Evolutionary conservation across 2,888 invertebrate genomes (phyloP), one percentile per base, ranked within the genome.

Genomic region (Drymonia ruficornis): DNA sequence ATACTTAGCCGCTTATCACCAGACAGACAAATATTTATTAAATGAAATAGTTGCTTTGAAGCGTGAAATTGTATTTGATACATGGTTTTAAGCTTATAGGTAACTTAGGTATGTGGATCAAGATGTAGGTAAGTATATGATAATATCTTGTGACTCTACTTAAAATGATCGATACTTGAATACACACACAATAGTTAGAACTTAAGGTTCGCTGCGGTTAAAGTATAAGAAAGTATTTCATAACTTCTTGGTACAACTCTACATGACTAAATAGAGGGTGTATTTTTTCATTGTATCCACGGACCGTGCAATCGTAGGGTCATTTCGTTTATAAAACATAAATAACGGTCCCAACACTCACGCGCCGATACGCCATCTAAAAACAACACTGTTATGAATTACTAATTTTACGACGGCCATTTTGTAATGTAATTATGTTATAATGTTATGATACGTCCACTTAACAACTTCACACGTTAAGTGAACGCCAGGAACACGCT

Each of bases 321-420:
- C 70, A 74, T 74, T 81, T 76, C 76, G 73, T 71, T 84, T 87
- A 85, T 86, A 83, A 84, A 84, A 85, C 86, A 86, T 44, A 5
- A 87, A 86, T 84, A 81, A 86, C 78, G 67, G 70, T 66, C 67
- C 73, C 75, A 76, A 81, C 84, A 79, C 65, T 70, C 67, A 68
- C 68, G 70, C 71, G 72, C 74, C 67, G 90, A 92, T 91, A 91
- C 74, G 74, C 82, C 81, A 90, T 90, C 91, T 89, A 88, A 85
- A 87, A 86, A 89, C 85, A 89, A 87, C 88, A 84, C 72, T 79
- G 77, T 84, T 87, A 88, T 88, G 88, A 89, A 91, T 90, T 83
- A 87, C 81, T 86, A 87, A 88, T 87, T 90, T 87, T 85, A 86
- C 73, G 80, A 83, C 72, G 71, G 62, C 72, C 70, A 70, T 78